Evolutionary conservation across 2,797 vertebrate species (phyloP).

Genomic region (Tachyglossus aculeatus): DNA sequence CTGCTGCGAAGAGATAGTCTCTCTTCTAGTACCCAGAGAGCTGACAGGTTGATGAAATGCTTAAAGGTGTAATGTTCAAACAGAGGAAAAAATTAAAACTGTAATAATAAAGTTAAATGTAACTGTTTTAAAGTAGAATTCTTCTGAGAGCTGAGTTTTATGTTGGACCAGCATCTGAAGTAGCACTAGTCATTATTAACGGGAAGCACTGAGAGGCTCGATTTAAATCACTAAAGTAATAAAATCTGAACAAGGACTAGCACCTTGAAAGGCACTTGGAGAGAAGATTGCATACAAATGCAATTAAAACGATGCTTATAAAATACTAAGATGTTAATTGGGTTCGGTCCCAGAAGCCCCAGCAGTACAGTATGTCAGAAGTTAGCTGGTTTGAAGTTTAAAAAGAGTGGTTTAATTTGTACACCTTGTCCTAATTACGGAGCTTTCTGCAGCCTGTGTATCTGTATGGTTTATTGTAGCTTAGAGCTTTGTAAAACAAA

Average conservation of each 20-base stretch:
- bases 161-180: slow-evolving; percentile 78
- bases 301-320: slow-evolving; percentile 87
- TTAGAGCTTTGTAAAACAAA: slow-evolving; percentile 88
- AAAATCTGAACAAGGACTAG: slow-evolving; percentile 79
- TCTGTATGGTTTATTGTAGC: slow-evolving; percentile 86
- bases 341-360: slow-evolving; percentile 84
- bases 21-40: slow-evolving; percentile 55
- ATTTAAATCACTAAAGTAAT: slow-evolving; percentile 84
- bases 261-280: slow-evolving; percentile 84
- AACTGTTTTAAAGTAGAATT: slow-evolving; percentile 80
- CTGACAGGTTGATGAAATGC: slow-evolving; percentile 75
- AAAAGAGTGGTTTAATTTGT: slow-evolving; percentile 88
- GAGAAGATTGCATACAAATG: slow-evolving; percentile 84
- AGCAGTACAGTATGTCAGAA: slow-evolving; percentile 85
- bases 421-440: slow-evolving; percentile 85
- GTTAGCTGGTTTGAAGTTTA: slow-evolving; percentile 86
- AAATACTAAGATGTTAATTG: slow-evolving; percentile 87
- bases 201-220: slow-evolving; percentile 78
- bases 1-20: slow-evolving; percentile 52
- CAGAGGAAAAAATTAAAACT: slow-evolving; percentile 75
- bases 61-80: slow-evolving; percentile 73
- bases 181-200: slow-evolving; percentile 80
- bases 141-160: slow-evolving; percentile 78
- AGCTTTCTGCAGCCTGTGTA: slow-evolving; percentile 81
- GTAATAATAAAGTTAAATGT: slow-evolving; percentile 81